A percentile compares a stretch with the other conserved stretches of the same genome.
Evolutionary conservation across 2,797 vertebrate species (phyloP).

Genomic region (Chlorospingus semifuscus): DNA sequence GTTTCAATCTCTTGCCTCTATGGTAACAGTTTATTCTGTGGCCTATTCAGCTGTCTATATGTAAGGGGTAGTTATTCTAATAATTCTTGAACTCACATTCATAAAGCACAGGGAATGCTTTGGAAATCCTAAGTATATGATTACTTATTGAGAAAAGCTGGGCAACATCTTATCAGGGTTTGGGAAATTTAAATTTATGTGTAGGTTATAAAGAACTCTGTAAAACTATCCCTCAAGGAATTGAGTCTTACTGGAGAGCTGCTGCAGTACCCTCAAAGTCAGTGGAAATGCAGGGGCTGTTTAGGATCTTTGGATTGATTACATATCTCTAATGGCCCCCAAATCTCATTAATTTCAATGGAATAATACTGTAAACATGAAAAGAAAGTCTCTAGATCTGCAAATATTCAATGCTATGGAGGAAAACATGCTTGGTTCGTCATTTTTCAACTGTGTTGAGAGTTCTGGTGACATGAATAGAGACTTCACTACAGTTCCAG

Average conservation of each 20-base stretch:
- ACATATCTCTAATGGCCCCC: fast-evolving
- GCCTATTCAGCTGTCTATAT: background rate
- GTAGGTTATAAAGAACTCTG: background rate
- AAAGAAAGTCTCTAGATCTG: background rate
- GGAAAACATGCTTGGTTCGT: background rate
- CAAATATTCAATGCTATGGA: background rate
- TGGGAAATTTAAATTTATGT: background rate
- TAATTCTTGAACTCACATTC: background rate
- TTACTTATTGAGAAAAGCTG: background rate
- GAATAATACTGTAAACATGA: background rate
- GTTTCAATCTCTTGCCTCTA: background rate
- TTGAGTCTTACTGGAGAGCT: background rate
- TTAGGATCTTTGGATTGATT: background rate
- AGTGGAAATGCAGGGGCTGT: background rate
- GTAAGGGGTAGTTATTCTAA: background rate
- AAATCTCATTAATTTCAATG: background rate
- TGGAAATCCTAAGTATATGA: background rate
- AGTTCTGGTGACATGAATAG: background rate
- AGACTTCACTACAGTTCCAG: background rate
- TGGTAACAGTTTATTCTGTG: background rate
- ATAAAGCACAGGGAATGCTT: background rate
- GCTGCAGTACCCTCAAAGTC: background rate
- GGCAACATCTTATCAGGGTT: background rate
- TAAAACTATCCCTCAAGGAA: background rate
- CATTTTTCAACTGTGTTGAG: background rate